phyloP scores from a whole-genome alignment of 2,113 vertebrate genomes.

The Corythornis vintsioides region DNA sequence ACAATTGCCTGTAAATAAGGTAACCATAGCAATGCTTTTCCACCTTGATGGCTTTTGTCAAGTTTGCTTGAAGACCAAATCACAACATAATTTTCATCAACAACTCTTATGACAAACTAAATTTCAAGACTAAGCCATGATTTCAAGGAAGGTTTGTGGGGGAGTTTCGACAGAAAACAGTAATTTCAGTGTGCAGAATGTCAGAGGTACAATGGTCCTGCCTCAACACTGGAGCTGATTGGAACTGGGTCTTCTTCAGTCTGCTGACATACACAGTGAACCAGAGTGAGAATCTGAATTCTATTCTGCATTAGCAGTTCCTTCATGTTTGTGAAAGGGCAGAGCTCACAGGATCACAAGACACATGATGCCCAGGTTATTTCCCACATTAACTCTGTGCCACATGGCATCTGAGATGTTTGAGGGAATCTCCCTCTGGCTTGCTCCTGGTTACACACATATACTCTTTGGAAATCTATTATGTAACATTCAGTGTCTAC shows the following conservation, averaged over 20 bases:
- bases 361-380: not conserved
- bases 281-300: not conserved
- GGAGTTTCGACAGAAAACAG: not conserved
- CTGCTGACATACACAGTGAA: not conserved
- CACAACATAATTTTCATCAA: not conserved
- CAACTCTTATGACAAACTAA: not conserved
- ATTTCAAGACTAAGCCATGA: not conserved
- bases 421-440: not conserved
- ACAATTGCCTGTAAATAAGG: constrained; percentile 48
- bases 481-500: not conserved
- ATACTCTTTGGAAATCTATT: not conserved
- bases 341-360: not conserved
- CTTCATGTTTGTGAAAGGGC: not conserved
- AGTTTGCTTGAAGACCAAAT: constrained; percentile 53
- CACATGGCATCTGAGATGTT: not conserved
- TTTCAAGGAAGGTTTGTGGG: not conserved
- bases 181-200: not conserved
- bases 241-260: not conserved
- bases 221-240: not conserved
- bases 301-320: not conserved
- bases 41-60: constrained; percentile 25
- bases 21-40: constrained; percentile 47
- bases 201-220: not conserved
- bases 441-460: not conserved
- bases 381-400: not conserved